Conservation (phyloP, 2,888 invertebrate species). For the Aporophyla lueneburgensis region DNA sequence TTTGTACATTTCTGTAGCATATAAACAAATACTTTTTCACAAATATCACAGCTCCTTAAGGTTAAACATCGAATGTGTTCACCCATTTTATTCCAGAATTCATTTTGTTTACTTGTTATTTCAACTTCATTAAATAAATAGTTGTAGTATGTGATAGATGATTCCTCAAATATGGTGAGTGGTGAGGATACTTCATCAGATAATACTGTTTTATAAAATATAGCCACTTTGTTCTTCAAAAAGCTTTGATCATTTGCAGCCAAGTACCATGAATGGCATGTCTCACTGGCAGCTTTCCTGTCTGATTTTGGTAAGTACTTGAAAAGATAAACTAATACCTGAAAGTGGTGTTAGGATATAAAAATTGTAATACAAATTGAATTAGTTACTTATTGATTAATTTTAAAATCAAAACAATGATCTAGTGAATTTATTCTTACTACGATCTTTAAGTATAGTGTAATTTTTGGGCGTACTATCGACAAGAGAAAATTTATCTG, state of each 20-base stretch:
- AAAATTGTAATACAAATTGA: neutral
- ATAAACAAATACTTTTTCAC: conserved; percentile 91
- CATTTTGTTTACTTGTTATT: conserved; percentile 86
- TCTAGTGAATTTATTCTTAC: neutral
- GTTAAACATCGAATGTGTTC: conserved; percentile 89
- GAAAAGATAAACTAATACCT: conserved; percentile 92
- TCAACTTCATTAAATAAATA: conserved; percentile 90
- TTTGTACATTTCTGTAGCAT: conserved; percentile 91
- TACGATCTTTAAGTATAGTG: neutral
- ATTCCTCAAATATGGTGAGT: conserved; percentile 84
- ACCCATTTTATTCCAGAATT: conserved; percentile 91
- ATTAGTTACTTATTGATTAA: neutral
- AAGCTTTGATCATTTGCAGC: conserved; percentile 92
- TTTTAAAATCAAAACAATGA: neutral
- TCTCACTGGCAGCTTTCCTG: conserved; percentile 92
- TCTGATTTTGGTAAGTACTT: conserved; percentile 92
- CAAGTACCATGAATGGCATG: conserved; percentile 92
- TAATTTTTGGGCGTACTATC: conserved; percentile 40
- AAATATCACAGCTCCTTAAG: conserved; percentile 91
- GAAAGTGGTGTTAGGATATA: conserved; percentile 60
- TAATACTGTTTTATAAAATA: conserved; percentile 85
- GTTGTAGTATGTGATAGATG: conserved; percentile 84
- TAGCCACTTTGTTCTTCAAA: conserved; percentile 88
- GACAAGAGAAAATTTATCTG: conserved; percentile 52
- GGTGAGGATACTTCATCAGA: conserved; percentile 84